These are phyloP conservation scores for Miichthys miiuy DNA, from an alignment of 2,797 vertebrate species.

Conservation along the genomic window DNA sequence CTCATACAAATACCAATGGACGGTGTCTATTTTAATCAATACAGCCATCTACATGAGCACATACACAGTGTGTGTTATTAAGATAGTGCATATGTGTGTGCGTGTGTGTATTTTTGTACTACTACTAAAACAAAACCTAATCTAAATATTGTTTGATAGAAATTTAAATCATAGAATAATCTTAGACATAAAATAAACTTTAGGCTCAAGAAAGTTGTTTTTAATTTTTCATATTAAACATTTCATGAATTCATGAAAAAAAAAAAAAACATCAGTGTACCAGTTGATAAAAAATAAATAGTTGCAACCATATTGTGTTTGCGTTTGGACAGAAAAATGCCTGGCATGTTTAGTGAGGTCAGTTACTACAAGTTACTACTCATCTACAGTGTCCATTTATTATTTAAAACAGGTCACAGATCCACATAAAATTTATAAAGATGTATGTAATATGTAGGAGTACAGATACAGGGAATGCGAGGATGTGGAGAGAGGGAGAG, in stretches of 20 bases:
- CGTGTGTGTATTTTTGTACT: background rate
- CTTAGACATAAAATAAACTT: no score
- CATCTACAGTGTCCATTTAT: background rate
- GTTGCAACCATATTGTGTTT: background rate
- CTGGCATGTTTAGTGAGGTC: background rate
- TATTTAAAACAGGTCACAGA: background rate
- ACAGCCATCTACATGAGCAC: background rate
- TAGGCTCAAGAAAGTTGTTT: no score
- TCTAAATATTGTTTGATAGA: background rate
- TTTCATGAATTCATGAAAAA: background rate
- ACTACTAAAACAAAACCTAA: background rate
- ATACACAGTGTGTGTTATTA: background rate
- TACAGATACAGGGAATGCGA: background rate
- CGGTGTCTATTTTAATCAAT: background rate
- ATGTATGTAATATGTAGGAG: no score
- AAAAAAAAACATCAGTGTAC: background rate
- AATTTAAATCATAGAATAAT: background rate
- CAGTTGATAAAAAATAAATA: no score
- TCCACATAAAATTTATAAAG: no score
- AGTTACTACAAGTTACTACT: background rate
- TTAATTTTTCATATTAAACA: background rate
- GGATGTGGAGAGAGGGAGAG: background rate
- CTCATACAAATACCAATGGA: background rate
- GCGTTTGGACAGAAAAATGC: background rate
- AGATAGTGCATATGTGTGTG: background rate